Base-by-base conservation (phyloP, 1,140 invertebrate genomes). In the Acyrthosiphon pisum region DNA sequence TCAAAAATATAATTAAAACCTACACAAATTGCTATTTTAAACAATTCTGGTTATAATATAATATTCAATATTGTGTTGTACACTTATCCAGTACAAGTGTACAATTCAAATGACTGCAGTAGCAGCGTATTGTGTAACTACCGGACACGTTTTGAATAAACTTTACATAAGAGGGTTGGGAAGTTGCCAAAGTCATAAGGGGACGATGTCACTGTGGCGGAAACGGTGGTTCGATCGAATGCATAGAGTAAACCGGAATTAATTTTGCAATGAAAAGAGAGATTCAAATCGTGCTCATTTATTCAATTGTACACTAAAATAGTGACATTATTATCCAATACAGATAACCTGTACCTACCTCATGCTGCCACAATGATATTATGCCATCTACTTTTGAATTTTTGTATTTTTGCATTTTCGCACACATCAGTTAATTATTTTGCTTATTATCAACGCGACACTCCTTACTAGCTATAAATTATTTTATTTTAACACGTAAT, bases 81-180 rank as follows among this genome's bases (percentile, higher is more conserved):
- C 60, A 68, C 60, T 68, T n/a, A n/a, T n/a, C n/a, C n/a, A n/a
- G n/a, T n/a, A n/a, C n/a, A n/a, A n/a, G n/a, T n/a, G n/a, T 84
- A 11, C 22, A 84, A 84, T 68, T 30, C 60, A 68, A 68, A 68
- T 68, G 60, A 68, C 37, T 37, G 23, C 26, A 30, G 26, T 14
- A 35, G 26, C 44, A 46, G 84, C 84, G 84, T 86, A 86, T 86
- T 86, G 44, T 44, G 9, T 86, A 44, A 46, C 41, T 6, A 50
- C 46, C 86, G 86, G 87, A 89, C 87, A 53, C 87, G 87, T 89
- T 89, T 89, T 89, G 87, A 89, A 89, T 89, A 89, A 53, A 89
- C 48, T 35, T 53, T 22, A n/a, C 35, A 44, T 53, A 37, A 89
- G 87, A 20, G 87, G 14, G 87, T 89, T 89, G 87, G 87, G n/a